Base-by-base conservation (phyloP, 1,140 invertebrate species). In the Drosophila ironensis region DNA sequence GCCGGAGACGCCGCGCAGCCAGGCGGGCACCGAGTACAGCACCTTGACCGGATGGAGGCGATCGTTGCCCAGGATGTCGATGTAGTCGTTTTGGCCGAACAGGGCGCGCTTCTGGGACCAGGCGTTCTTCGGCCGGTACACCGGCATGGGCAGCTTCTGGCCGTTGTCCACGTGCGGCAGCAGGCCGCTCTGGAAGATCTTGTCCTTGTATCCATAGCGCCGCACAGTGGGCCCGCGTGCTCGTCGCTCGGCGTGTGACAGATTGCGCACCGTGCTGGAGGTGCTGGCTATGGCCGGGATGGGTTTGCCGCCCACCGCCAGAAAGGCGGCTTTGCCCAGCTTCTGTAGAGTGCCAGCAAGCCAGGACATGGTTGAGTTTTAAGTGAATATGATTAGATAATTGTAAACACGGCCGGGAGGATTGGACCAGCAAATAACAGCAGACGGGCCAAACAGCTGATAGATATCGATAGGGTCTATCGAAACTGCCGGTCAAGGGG, bases 1-100 rank as follows among this genome's bases (percentile, higher is more conserved):
- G 1, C 97, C 97, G n/a, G 91, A 92, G 17, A 97, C 93, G 30
- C 97, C 97, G 81, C 94, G 92, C 9, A 99, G 91, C 97, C 97
- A 98, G 0, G 91, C 87, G 0, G 97, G 97, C 7, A 98, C 92
- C 67, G 94, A 93, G 69, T 98, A 97, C 1, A 97, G 78, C n/a
- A 96, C 93, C 82, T 92, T 94, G 0, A 94, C 94, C 1, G 97
- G 97, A 90, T 97, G 94, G 19, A 98, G 63, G 6, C 93, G 92
- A 41, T 95, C 94, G 88, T 94, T 93, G 1, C 97, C 97, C 20
- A 98, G 91, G 45, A 98, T 98, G 90, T 98, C 97, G 48, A 99
- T 98, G 81, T 98, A 98, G 91, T 99, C 97, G 92, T 99, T 99
- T 89, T 98, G 97, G 1, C 97, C 97, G 92, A 97, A 98, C 0